Evolutionary conservation across 1,140 invertebrate genomes (phyloP), one percentile per base, ranked within the genome.

Genomic region (Zaprionus tsacasi): DNA sequence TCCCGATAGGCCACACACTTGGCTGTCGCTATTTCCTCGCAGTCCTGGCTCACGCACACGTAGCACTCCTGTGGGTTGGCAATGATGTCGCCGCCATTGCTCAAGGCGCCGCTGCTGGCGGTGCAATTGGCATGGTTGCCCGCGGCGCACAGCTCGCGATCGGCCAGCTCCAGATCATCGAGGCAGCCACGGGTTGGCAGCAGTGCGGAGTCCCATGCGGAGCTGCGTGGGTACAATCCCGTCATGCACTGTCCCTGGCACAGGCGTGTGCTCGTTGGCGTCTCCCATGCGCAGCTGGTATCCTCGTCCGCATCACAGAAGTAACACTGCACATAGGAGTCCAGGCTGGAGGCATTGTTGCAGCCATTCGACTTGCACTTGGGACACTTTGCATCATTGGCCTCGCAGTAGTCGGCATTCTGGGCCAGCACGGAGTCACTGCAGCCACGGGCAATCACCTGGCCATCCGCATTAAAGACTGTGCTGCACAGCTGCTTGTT

Each of bases 351-450:
- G 0, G 82, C 91, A 10, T 48, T 78, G 59, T 92, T 92, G 59
- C 91, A 92, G 3, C 63, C 78, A 52, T 89, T 89, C 6, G 91
- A 92, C 70, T 92, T 92, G 56, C 91, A 92, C 57, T 74, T 61
- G 1, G 30, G n/a, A n/a, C 91, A 92, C 10, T 45, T 78, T 0
- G 48, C 76, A 6, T 27, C 5, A 54, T 91, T 78, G 6, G 43
- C 35, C 21, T 91, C 85, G 7, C 91, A 92, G 60, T 87, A 85
- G 7, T 54, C 72, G 10, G 13, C 10, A 21, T 92, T 58, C 10
- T 61, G 67, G 3, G 54, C 33, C 5, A 33, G 43, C 0, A 92
- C 64, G 3, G 70, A 17, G n/a, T 92, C 91, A 43, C 78, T 91
- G 67, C 91, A 92, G 15, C 91, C 91, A 12, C 91, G 82, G 8